Evolutionary conservation across 2,113 vertebrate species (phyloP).

Genomic region (Sylvia atricapilla): DNA sequence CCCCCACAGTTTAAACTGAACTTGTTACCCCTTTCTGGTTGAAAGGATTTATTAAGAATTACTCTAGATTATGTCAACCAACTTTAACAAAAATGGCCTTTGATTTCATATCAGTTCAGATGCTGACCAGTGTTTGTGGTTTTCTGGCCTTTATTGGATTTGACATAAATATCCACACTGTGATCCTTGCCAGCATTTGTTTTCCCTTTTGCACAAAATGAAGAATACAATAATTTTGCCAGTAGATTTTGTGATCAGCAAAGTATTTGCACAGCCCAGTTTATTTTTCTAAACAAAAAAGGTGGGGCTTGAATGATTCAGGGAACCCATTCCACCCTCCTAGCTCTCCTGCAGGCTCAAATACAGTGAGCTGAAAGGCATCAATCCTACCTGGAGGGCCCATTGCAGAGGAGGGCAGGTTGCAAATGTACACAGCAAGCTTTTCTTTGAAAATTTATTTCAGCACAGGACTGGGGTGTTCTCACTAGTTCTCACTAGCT

Average conservation of each 20-base stretch:
- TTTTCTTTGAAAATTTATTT: neutral
- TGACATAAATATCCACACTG: constrained; percentile 47
- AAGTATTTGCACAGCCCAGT: constrained; percentile 63
- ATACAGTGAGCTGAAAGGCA: neutral
- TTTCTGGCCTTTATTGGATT: constrained; percentile 37
- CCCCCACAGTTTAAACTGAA: neutral
- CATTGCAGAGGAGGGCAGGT: neutral
- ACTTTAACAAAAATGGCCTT: constrained; percentile 23
- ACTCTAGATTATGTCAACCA: constrained; percentile 41
- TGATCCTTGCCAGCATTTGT: constrained; percentile 44
- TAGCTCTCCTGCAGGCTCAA: neutral
- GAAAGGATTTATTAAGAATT: constrained; percentile 40
- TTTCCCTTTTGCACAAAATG: constrained; percentile 61
- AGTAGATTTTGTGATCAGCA: constrained; percentile 68
- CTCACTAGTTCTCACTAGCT: neutral
- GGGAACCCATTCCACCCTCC: neutral
- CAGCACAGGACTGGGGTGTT: neutral
- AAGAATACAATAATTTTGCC: constrained; percentile 58
- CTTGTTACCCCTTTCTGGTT: constrained; percentile 29
- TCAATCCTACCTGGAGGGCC: neutral
- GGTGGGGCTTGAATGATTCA: constrained; percentile 59
- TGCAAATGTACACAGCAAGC: neutral
- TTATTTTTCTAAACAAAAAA: constrained; percentile 70
- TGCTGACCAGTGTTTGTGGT: neutral
- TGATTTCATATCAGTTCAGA: constrained; percentile 28